These are phyloP conservation scores for Enteromius viviparus DNA, from an alignment of 2,797 vertebrate species.

Conservation along the genomic window DNA sequence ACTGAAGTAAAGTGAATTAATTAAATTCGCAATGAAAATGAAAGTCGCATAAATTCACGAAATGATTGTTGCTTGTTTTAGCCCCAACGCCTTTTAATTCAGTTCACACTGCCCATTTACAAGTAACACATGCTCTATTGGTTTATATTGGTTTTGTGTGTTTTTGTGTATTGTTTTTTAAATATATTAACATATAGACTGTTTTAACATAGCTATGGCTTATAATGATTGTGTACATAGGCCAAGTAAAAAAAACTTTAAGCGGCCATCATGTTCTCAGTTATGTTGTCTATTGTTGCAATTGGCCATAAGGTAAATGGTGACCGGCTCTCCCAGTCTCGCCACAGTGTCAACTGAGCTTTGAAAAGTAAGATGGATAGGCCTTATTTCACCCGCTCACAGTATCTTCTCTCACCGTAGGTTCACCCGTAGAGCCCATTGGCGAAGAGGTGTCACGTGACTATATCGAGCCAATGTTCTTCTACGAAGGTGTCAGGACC, in stretches of 20 bases:
- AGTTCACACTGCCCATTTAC: not conserved
- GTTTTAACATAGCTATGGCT: not conserved
- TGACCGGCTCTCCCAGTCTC: conserved; percentile 68
- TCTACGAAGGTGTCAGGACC: conserved; percentile 99
- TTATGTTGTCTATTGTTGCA: conserved; percentile 68
- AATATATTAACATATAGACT: not conserved
- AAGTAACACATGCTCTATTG: not conserved
- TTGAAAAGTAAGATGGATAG: conserved; percentile 99
- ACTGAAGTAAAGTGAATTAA: too few relatives aligned
- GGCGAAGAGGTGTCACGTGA: conserved; percentile 98
- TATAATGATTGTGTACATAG: not conserved
- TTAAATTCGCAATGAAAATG: not conserved
- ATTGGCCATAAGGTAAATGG: conserved; percentile 82
- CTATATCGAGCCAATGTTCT: conserved; percentile 99
- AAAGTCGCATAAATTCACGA: not conserved
- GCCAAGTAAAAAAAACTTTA: not conserved
- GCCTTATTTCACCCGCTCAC: conserved; percentile 92
- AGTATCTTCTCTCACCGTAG: conserved; percentile 87
- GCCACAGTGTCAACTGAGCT: conserved; percentile 94
- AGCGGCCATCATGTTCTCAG: not conserved
- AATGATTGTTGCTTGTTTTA: not conserved
- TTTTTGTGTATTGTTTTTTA: not conserved
- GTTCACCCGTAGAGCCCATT: conserved; percentile 95
- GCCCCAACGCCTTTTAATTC: not conserved
- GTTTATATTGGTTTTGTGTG: not conserved